phyloP scores from a whole-genome alignment of 2,113 vertebrate genomes.

The Calypte anna region DNA sequence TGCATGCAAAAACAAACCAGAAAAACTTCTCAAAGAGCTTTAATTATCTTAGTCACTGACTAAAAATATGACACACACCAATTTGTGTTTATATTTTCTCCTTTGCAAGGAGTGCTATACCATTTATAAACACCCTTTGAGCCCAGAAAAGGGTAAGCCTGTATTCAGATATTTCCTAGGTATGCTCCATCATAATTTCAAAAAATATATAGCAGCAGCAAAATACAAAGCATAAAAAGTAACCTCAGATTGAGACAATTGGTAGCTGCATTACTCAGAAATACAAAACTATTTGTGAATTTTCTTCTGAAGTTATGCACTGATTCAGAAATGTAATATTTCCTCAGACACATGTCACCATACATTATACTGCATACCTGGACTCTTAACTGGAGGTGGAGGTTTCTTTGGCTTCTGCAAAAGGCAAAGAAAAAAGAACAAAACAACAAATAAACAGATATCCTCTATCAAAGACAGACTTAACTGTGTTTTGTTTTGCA shows the following conservation, averaged over 20 bases:
- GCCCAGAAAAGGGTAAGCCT: not conserved
- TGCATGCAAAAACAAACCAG: constrained; percentile 64
- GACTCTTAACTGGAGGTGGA: constrained; percentile 80
- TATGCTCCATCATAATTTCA: not conserved
- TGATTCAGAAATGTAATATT: not conserved
- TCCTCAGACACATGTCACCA: not conserved
- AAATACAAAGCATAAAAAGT: not conserved
- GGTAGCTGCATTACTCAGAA: not conserved
- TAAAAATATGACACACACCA: not conserved
- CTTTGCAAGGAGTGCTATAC: not conserved
- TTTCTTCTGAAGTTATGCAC: not conserved
- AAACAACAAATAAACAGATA: not conserved
- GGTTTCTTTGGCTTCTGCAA: constrained; percentile 90
- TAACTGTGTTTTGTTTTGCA: not conserved
- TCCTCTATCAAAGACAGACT: not conserved
- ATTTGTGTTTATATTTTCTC: not conserved
- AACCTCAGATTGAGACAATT: not conserved
- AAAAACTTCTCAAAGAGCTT: constrained; percentile 14
- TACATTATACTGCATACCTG: constrained; percentile 71
- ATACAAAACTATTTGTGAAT: not conserved
- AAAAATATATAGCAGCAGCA: not conserved
- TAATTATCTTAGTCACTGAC: not conserved
- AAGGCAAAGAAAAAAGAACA: not conserved
- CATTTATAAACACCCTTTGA: not conserved
- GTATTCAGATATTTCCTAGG: not conserved